Evolutionary conservation across 30 jellyfish, hydroid and myxozoan species (phyloP), one percentile per base, ranked within the genome.

Genomic region (Calvadosia cruxmelitensis): DNA sequence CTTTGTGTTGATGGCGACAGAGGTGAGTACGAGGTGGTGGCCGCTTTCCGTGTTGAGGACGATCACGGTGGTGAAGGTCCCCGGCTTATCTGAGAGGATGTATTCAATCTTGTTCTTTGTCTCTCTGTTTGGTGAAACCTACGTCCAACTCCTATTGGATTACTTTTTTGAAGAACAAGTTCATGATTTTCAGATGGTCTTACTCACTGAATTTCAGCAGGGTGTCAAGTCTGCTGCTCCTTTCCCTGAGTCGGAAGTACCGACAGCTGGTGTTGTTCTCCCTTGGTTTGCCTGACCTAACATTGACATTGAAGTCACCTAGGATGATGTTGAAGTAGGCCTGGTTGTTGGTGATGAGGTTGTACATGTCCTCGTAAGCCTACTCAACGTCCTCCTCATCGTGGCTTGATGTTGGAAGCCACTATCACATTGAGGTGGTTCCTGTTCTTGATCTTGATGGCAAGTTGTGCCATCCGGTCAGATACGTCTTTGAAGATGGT

Each of bases 191-290:
- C 48, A 73, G 29, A 52, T 29, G 24, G 28, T 57, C 34, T 15
- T 76, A 73, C 29, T 29, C 63, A 53, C 77, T 77, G 30, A 53
- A 62, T 61, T 73, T 76, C 48, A 73, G 68, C 31, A 73, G 68
- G 33, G 77, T 75, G 10, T 70, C 65, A 63, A 78, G 78, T 50
- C 85, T 75, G 30, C 65, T 78, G 32, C 65, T 75, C 66, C 78
- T 63, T 52, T 65, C 85, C 65, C 85, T 78, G 1, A 75, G 50
- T 23, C 85, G 78, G 65, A 63, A 75, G 50, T 63, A 15, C 31
- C n/a, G n/a, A n/a, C n/a, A n/a, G n/a, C 78, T 70, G n/a, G n/a
- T 75, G 29, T 70, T 62, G 64, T 78, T 78, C 29, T 75, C 78
- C 71, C 80, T 64, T 24, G 20, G 53, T 23, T 64, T 69, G 7